Conservation (phyloP, 2,888 invertebrate species). For the Dryococelus australis region DNA sequence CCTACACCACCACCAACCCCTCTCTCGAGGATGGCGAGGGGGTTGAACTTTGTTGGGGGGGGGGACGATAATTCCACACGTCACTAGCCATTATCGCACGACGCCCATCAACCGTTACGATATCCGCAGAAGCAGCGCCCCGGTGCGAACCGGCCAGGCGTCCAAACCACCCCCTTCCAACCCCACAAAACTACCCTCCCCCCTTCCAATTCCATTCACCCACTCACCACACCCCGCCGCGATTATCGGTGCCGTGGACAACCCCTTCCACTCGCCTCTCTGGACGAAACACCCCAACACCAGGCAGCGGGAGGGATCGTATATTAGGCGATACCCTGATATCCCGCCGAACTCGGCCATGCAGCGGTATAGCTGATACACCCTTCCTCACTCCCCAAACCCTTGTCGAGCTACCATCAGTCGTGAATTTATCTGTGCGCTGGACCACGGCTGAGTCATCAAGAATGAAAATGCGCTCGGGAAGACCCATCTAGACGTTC, state of each 20-base stretch:
- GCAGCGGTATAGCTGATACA: background rate
- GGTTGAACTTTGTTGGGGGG: background rate
- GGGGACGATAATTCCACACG: background rate
- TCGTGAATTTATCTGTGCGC: background rate
- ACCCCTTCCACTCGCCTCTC: background rate
- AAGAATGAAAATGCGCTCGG: background rate
- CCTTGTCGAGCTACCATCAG: background rate
- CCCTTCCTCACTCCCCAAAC: background rate
- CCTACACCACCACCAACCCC: background rate
- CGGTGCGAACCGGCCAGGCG: background rate
- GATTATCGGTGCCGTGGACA: background rate
- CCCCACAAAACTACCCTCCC: no score
- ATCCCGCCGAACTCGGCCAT: background rate
- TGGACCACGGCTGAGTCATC: background rate
- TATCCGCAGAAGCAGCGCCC: background rate
- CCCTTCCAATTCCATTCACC: no score
- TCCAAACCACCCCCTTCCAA: background rate
- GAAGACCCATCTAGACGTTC: background rate
- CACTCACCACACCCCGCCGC: background rate
- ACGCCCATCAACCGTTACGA: constrained; percentile 16
- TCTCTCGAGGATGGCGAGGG: background rate
- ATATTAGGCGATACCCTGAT: background rate
- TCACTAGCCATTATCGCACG: constrained; percentile 8
- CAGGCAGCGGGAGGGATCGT: background rate
- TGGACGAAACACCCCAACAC: background rate